Evolutionary conservation across 2,888 invertebrate genomes (phyloP), one percentile per base, ranked within the genome.

Genomic region (Merodon equestris): DNA sequence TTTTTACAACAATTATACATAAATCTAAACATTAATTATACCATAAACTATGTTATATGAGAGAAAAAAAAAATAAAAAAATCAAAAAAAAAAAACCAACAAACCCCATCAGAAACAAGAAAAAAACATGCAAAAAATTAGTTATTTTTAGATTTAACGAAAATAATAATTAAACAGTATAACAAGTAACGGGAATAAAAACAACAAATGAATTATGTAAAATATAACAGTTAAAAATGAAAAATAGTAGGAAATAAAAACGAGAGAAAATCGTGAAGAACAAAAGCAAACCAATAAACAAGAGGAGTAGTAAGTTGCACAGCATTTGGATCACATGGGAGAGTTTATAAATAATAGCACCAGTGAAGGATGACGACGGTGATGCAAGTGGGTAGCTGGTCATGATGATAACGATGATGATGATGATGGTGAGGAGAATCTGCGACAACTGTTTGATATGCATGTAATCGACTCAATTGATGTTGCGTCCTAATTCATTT

Each of bases 21-120:
- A 81, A 71, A 81, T 75, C 75, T 76, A 75, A 76, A 76, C 67
- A 81, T 76, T 76, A 81, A 76, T 76, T 76, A 73, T 71, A 81
- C 68, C 76, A 81, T 76, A 71, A 81, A 81, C 71, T 71, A 73
- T 73, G 71, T 71, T 76, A 76, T 72, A 47, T 27, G 27, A 27
- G n/a, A n/a, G n/a, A n/a, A 44, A 68, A 40, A 53, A 74, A 54
- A 67, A 63, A 64, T 40, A 63, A 58, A 34, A 53, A 36, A 53
- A 36, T 14, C 56, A 61, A 47, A 14, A 53, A 36, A n/a, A 63
- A 61, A 54, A 14, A 27, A n/a, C n/a, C 27, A 27, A 27, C 27
- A n/a, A n/a, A 27, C 27, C 27, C 56, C 51, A 63, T 63, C 61
- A 57, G 63, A 67, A 61, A 73, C 27, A 9, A 10, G 56, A 63